These are phyloP conservation scores for Knipowitschia caucasica DNA, from an alignment of 2,797 vertebrate genomes.

Conservation along the genomic window DNA sequence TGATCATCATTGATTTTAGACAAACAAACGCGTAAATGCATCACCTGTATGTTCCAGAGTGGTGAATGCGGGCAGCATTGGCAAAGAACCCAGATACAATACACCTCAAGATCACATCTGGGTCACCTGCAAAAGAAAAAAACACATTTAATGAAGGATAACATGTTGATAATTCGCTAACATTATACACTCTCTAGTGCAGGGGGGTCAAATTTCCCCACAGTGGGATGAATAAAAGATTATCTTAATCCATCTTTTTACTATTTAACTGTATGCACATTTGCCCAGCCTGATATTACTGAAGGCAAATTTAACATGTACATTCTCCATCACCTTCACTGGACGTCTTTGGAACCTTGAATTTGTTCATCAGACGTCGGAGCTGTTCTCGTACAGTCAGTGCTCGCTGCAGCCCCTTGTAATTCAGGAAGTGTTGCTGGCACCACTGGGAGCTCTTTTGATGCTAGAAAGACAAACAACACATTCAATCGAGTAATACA, in stretches of 20 bases:
- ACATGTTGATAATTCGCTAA: neutral
- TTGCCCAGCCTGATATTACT: too few species aligned
- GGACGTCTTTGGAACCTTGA: constrained; percentile 92
- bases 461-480: constrained; percentile 73
- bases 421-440: constrained; percentile 96
- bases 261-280: too few species aligned
- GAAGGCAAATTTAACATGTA: too few species aligned
- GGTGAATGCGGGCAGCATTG: constrained; percentile 94
- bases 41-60: constrained; percentile 93
- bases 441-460: constrained; percentile 98
- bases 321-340: constrained; percentile 99
- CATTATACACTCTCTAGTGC: neutral
- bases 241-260: too few species aligned
- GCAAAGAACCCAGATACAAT: constrained; percentile 96
- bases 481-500: neutral
- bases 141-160: neutral
- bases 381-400: constrained; percentile 92
- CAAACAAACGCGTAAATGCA: neutral
- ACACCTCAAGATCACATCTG: constrained; percentile 92
- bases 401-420: constrained; percentile 92
- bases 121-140: constrained; percentile 80
- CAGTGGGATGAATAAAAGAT: too few species aligned
- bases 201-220: too few species aligned
- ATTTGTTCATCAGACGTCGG: constrained; percentile 93
- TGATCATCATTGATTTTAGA: too few species aligned